Base-by-base conservation (phyloP, 2,888 invertebrate genomes). In the Trichopria drosophilae region DNA sequence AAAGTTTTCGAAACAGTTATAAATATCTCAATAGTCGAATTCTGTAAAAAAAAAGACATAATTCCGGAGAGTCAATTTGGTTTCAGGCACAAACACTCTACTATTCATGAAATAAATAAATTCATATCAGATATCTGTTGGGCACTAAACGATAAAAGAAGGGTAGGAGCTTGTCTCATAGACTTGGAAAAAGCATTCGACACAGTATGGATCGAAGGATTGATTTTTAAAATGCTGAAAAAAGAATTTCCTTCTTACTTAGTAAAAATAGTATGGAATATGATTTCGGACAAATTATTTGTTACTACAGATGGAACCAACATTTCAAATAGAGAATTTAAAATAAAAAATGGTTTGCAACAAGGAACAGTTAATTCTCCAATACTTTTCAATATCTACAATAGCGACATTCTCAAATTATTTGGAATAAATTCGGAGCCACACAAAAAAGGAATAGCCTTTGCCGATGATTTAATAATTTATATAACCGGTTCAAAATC, bases 21-120 rank as follows among this genome's bases (percentile, higher is more conserved):
- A n/a, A 59, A 55, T 6, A 41, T 50, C 10, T 10, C 36, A 6
- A 24, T 57, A 3, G 6, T 15, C 1, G 1, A 19, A 5, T 20
- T 28, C n/a, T 55, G 55, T 39, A 36, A 26, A 5, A 5, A 22
- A 24, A 31, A 53, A 6, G 36, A 55, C 2, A 35, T 60, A 6
- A 55, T 62, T 0, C 46, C 52, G 6, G 46, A 58, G 6, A 20
- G 18, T 2, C 61, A 63, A 51, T 63, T 60, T 15, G 60, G 61
- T 0, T 60, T 61, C 39, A 32, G 54, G 9, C 36, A 44, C 6
- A 47, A 54, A 4, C 58, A 59, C 18, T 63, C 61, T 0, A 63
- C 60, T 1, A 32, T 43, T 3, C 61, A 62, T 19, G 61, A 57
- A 2, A 56, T 59, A 2, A 45, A 44, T 7, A 56, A 59, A 41